Evolutionary conservation across 53 echinoderm and acorn worm genomes (phyloP).

Genomic region (Temnopleurus reevesii): DNA sequence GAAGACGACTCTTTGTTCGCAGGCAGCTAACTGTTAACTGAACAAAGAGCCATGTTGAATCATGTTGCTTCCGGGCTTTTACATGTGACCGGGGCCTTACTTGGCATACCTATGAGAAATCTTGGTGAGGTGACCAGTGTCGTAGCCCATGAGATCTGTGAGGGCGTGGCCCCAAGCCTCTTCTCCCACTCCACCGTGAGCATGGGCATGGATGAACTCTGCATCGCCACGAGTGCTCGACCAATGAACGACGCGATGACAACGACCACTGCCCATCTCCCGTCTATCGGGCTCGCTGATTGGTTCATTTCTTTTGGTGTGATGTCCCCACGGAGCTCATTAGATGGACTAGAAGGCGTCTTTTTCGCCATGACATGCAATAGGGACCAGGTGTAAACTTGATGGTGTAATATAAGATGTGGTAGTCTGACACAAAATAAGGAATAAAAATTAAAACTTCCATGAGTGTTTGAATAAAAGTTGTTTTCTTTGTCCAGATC

Average conservation of each 20-base stretch:
- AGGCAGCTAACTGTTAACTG: too few relatives aligned
- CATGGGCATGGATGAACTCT: neutral
- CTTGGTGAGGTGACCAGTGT: neutral
- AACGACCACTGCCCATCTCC: constrained; percentile 32
- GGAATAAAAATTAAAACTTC: too few relatives aligned
- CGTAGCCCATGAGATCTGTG: constrained; percentile 17
- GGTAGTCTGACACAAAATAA: too few relatives aligned
- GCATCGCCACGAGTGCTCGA: constrained; percentile 2
- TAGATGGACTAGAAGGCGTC: neutral
- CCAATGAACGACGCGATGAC: constrained; percentile 11
- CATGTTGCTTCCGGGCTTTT: too few relatives aligned
- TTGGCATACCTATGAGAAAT: neutral
- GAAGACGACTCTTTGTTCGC: too few relatives aligned
- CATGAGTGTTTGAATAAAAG: too few relatives aligned
- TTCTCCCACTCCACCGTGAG: constrained; percentile 36
- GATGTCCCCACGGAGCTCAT: neutral
- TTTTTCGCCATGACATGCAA: constrained; percentile 6
- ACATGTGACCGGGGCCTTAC: too few relatives aligned
- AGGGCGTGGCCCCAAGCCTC: constrained; percentile 6
- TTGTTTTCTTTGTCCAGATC: too few relatives aligned
- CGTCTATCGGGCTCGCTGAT: constrained; percentile 40
- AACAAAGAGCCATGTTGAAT: too few relatives aligned
- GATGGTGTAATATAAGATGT: too few relatives aligned
- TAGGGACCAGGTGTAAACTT: too few relatives aligned
- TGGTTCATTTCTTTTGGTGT: neutral